A percentile compares a stretch with the other conserved stretches of the same genome.
Conservation (phyloP, 2,888 invertebrate species). For the Amblyteles armatorius region DNA sequence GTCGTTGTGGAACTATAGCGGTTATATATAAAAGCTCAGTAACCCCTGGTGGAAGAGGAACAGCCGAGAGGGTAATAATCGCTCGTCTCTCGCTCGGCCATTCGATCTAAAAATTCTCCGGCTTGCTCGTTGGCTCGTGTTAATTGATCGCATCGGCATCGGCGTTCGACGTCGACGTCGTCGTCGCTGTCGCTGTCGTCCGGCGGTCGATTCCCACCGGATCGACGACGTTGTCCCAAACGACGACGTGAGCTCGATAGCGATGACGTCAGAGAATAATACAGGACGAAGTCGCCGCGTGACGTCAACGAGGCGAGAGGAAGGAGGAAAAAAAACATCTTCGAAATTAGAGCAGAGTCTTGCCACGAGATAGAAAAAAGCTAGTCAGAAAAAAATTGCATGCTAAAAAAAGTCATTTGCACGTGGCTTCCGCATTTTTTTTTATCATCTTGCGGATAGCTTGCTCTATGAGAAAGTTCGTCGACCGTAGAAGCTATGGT, state of each 20-base stretch:
- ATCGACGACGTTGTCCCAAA: conserved; percentile 12
- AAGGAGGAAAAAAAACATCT: not conserved
- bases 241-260: conserved; percentile 15
- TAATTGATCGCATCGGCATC: conserved; percentile 37
- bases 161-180: conserved; percentile 17
- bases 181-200: conserved; percentile 1
- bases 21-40: conserved; percentile 2
- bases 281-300: conserved; percentile 24
- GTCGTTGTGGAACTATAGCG: not conserved
- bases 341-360: not conserved
- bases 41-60: not conserved
- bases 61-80: conserved; percentile 42
- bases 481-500: not conserved
- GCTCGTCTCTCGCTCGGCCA: conserved; percentile 27
- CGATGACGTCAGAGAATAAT: not conserved
- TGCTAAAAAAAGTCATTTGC: not conserved
- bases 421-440: too few species aligned
- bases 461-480: not conserved
- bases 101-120: conserved; percentile 41
- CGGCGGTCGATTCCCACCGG: conserved; percentile 24
- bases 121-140: conserved; percentile 27
- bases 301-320: not conserved
- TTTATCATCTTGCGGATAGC: not conserved
- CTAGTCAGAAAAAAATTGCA: not conserved
- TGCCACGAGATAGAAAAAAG: not conserved